Evolutionary conservation across 2,888 invertebrate species (phyloP).

Genomic region (Melanostoma scalare): DNA sequence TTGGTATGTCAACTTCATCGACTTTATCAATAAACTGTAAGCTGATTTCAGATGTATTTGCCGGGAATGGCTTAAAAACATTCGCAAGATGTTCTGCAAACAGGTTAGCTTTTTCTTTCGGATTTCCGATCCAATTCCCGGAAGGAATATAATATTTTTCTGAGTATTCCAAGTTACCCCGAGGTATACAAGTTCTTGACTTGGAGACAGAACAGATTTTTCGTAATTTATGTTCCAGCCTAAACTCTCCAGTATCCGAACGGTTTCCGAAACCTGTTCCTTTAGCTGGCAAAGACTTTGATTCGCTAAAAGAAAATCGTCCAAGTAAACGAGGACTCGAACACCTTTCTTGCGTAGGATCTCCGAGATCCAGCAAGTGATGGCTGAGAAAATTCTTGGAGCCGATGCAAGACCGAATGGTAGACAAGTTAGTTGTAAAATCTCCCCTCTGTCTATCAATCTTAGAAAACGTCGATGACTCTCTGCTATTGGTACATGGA

Average conservation of each 20-base stretch:
- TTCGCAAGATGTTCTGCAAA: too few relatives aligned
- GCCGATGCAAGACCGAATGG: slow-evolving; percentile 38
- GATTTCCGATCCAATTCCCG: too few relatives aligned
- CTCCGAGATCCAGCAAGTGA: slow-evolving; percentile 23
- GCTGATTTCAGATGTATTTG: too few relatives aligned
- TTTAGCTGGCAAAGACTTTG: background rate
- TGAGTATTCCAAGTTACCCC: background rate
- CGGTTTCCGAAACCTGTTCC: slow-evolving; percentile 26
- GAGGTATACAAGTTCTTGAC: background rate
- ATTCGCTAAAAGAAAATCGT: slow-evolving; percentile 20
- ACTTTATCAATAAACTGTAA: too few relatives aligned
- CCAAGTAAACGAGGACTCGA: slow-evolving; percentile 28
- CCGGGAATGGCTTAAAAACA: too few relatives aligned
- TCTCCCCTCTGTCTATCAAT: slow-evolving; percentile 23
- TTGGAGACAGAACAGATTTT: slow-evolving; percentile 11
- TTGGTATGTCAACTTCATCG: too few relatives aligned
- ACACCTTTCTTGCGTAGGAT: slow-evolving; percentile 19
- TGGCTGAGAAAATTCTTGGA: slow-evolving; percentile 26
- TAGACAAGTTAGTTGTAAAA: slow-evolving; percentile 38
- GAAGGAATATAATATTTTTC: slow-evolving; percentile 8
- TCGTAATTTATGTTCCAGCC: slow-evolving; percentile 11
- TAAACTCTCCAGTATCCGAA: background rate
- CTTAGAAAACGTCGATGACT: slow-evolving; percentile 27
- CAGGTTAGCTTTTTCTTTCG: too few relatives aligned
- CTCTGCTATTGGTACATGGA: slow-evolving; percentile 32